Conservation (phyloP, 2,888 invertebrate genomes). For the Amphipyra berbera region DNA sequence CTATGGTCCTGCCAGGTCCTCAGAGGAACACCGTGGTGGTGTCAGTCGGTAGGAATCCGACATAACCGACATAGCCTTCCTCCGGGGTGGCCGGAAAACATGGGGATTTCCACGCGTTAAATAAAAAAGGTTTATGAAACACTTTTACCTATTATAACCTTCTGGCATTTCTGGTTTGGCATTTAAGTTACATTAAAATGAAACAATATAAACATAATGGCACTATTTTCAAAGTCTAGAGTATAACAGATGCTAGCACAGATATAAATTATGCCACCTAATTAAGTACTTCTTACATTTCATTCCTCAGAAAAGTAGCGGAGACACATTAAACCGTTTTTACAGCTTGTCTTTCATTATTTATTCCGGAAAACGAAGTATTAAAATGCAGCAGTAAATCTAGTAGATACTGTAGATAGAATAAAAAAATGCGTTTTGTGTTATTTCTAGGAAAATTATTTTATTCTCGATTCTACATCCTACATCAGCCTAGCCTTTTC, state of each 20-base stretch:
- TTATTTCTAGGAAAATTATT: too few relatives aligned
- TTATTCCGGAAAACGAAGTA: not conserved
- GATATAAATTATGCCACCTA: not conserved
- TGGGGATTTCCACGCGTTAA: too few relatives aligned
- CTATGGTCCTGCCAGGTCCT: too few relatives aligned
- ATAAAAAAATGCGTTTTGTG: not conserved
- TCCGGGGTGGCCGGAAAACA: too few relatives aligned
- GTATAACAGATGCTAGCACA: not conserved
- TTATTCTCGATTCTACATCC: too few relatives aligned
- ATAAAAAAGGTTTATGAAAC: too few relatives aligned
- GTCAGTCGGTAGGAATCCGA: too few relatives aligned
- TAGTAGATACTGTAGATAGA: not conserved
- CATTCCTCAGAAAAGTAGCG: not conserved
- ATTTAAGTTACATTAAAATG: not conserved
- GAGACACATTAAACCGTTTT: not conserved
- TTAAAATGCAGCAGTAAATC: not conserved
- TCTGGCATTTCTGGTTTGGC: too few relatives aligned
- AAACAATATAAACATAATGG: not conserved
- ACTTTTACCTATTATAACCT: too few relatives aligned
- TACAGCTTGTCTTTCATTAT: not conserved
- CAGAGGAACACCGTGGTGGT: too few relatives aligned
- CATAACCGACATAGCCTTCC: too few relatives aligned
- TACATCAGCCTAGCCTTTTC: too few relatives aligned
- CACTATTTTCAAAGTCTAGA: not conserved
- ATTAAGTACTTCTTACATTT: conserved; percentile 2